Base-by-base conservation (phyloP, 2,797 vertebrate species). In the Mycteria americana region DNA sequence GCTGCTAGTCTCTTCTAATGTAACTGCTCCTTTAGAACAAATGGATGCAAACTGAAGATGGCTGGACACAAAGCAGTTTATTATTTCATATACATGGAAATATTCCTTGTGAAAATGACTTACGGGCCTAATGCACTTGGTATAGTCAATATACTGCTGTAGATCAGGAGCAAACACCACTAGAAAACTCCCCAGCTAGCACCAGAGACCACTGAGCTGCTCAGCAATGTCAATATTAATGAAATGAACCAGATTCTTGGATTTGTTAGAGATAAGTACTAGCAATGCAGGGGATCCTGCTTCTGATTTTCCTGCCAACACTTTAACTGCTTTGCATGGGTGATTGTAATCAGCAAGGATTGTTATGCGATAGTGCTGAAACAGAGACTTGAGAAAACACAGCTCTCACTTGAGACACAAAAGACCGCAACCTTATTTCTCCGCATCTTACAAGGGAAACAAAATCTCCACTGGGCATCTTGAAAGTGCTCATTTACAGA, bases 271-370 rank as follows among this genome's bases (percentile, higher is more conserved):
- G 82, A 48, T 70, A 88, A 39, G 64, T 50, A 54, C 41, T 50
- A 69, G 62, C 62, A 84, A 18, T 59, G 92, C 53, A 93, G 65
- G 83, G 63, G 60, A 91, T 81, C 41, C 51, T 89, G 85, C 59
- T 97, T 92, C 85, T 50, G 69, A 93, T 92, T 93, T 85, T 95
- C 33, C n/a, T 96, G 79, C 82, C 91, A 93, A 54, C 39, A 67
- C 41, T 92, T 79, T 51, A 91, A 23, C 54, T 77, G 63, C 43
- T 96, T 95, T 95, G 59, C 39, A 91, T 59, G 51, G 77, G 67
- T 82, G 57, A 89, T 80, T 87, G 63, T 88, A 88, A 89, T 93
- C 92, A 88, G 60, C 80, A 91, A 85, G 94, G 78, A 87, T 75
- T 95, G 69, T 84, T 72, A 89, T 64, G 69, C 7, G 83, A 73